Conservation (phyloP, 1,140 invertebrate species). For the Limonius californicus region DNA sequence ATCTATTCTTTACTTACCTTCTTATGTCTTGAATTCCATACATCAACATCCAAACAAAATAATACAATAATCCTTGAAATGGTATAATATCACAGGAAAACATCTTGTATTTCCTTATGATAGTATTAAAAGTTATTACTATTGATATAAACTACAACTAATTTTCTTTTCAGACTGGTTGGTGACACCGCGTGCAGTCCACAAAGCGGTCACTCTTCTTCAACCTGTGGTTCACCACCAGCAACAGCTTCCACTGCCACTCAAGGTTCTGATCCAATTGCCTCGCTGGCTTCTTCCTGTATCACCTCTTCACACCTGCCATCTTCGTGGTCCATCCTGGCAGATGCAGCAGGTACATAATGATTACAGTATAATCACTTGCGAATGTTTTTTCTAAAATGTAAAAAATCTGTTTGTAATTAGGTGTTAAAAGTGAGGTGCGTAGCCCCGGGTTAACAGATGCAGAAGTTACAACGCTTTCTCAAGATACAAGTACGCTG, state of each 20-base stretch:
- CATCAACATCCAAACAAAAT: no score
- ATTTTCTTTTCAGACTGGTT: constrained; percentile 34
- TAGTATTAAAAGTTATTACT: no score
- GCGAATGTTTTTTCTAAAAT: background rate
- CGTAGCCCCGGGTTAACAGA: constrained; percentile 56
- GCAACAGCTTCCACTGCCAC: constrained; percentile 32
- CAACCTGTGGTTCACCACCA: constrained; percentile 41
- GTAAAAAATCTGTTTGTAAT: background rate
- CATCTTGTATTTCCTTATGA: no score
- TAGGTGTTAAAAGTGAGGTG: constrained; percentile 57
- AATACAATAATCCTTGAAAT: no score
- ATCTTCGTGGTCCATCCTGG: constrained; percentile 34
- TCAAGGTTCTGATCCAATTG: constrained; percentile 15
- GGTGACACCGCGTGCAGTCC: constrained; percentile 41
- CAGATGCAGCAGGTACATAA: constrained; percentile 21
- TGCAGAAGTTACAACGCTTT: constrained; percentile 48
- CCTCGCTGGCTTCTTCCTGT: constrained; percentile 28
- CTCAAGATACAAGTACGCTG: constrained; percentile 44
- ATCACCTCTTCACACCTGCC: constrained; percentile 34
- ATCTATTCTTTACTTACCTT: no score
- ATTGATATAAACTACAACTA: no score
- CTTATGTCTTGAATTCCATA: no score
- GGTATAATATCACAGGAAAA: no score
- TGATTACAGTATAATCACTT: background rate
- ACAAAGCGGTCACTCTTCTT: constrained; percentile 43